A percentile compares a stretch with the other conserved stretches of the same genome.
Evolutionary conservation across 2,113 vertebrate genomes (phyloP).

Genomic region (Bufo gargarizans): DNA sequence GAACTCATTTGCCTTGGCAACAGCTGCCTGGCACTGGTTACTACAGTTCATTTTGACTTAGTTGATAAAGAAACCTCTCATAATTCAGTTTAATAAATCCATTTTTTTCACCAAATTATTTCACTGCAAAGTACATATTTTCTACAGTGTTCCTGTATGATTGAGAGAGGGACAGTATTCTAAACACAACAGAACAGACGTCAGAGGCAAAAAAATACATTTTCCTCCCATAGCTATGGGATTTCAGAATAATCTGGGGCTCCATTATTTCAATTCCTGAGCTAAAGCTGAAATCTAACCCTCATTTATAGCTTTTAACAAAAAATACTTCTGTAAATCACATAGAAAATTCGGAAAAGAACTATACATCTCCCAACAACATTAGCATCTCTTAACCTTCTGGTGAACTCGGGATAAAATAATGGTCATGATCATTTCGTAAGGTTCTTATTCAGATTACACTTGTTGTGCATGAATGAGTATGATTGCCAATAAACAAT

Average conservation of each 20-base stretch:
- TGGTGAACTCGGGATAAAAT: neutral
- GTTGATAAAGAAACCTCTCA: neutral
- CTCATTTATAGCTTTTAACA: neutral
- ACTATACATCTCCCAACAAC: neutral
- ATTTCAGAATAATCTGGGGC: neutral
- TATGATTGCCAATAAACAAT: constrained; percentile 26
- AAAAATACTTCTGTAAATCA: neutral
- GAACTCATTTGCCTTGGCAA: neutral
- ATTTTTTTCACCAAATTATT: neutral
- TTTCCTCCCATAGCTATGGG: neutral
- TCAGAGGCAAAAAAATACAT: neutral
- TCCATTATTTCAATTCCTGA: constrained; percentile 10
- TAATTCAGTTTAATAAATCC: neutral
- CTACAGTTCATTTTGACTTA: neutral
- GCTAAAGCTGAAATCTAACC: neutral
- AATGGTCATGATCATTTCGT: constrained; percentile 10
- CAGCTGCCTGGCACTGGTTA: neutral
- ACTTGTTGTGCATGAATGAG: constrained; percentile 30
- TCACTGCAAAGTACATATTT: neutral
- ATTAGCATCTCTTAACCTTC: constrained; percentile 8
- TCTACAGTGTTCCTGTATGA: neutral
- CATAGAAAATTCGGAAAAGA: neutral
- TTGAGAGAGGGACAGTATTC: neutral
- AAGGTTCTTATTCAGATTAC: constrained; percentile 20
- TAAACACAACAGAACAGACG: neutral